phyloP scores from a whole-genome alignment of 2,797 vertebrate species.

The Rousettus madagascariensis region DNA sequence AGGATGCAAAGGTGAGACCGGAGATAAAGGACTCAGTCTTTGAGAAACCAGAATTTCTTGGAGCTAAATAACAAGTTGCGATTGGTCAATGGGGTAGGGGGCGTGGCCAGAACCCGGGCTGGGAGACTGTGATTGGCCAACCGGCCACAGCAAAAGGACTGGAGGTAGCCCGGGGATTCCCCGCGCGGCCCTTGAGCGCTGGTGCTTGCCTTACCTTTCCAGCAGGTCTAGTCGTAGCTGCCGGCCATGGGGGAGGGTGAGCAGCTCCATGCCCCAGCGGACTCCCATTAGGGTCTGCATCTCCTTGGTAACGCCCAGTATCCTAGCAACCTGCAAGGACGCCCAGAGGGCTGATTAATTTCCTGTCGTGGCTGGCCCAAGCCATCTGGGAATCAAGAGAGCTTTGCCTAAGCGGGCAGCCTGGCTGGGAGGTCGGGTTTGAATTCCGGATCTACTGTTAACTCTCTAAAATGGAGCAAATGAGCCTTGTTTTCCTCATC shows the following conservation, averaged over 20 bases:
- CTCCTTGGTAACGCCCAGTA: constrained; percentile 94
- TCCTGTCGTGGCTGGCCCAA: constrained; percentile 63
- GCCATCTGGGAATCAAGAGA: constrained; percentile 65
- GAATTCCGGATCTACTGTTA: constrained; percentile 10
- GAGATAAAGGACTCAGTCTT: not conserved
- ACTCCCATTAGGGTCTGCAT: constrained; percentile 98
- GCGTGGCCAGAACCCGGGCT: not conserved
- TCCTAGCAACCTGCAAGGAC: constrained; percentile 94
- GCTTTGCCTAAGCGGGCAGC: constrained; percentile 36
- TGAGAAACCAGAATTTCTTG: not conserved
- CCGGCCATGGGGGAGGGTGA: constrained; percentile 97
- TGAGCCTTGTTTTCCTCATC: constrained; percentile 2
- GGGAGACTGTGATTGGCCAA: not conserved
- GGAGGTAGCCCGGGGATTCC: not conserved
- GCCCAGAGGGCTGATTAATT: constrained; percentile 80
- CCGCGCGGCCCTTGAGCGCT: fast-evolving
- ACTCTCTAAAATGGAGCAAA: not conserved
- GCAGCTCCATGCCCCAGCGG: constrained; percentile 95
- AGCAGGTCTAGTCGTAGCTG: constrained; percentile 97
- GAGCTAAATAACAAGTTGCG: not conserved
- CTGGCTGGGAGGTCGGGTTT: not conserved
- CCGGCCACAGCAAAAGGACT: fast-evolving
- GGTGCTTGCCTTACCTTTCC: constrained; percentile 89
- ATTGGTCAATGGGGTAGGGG: not conserved
- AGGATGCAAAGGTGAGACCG: not conserved